A percentile compares a stretch with the other conserved stretches of the same genome.
Evolutionary conservation across 2,888 invertebrate genomes (phyloP).

Genomic region (Aphodius sticticus): DNA sequence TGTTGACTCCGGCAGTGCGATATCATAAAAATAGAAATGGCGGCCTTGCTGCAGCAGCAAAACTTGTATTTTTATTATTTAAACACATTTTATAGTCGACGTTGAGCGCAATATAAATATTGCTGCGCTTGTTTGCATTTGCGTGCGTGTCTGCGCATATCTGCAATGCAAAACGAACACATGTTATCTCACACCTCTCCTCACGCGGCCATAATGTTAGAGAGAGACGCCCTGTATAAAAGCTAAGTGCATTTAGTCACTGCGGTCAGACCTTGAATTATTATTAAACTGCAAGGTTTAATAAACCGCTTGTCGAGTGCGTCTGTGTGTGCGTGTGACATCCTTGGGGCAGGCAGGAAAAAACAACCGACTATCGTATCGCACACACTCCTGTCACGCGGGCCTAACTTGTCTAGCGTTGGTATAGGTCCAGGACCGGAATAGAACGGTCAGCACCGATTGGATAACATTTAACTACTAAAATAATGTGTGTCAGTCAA

Average conservation of each 20-base stretch:
- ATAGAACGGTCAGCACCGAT: not conserved
- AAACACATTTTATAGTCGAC: not conserved
- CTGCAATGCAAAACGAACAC: too few relatives aligned
- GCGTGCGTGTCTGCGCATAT: not conserved
- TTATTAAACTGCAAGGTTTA: conserved; percentile 35
- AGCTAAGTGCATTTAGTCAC: not conserved
- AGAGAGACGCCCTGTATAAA: not conserved
- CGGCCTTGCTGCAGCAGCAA: not conserved
- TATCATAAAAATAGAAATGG: not conserved
- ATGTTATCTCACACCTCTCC: too few relatives aligned
- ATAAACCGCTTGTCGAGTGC: not conserved
- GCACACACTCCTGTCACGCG: not conserved
- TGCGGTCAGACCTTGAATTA: conserved; percentile 42
- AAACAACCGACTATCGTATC: conserved; percentile 15
- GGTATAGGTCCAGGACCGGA: conserved; percentile 12
- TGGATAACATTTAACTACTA: not conserved
- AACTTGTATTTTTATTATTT: not conserved
- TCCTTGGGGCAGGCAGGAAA: not conserved
- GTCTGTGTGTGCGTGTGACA: not conserved
- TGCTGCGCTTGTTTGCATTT: not conserved
- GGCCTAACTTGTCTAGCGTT: conserved; percentile 14
- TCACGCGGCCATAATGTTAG: not conserved
- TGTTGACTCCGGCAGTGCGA: not conserved
- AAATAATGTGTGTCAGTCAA: not conserved
- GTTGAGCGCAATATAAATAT: not conserved